Evolutionary conservation across 2,797 vertebrate genomes (phyloP).

Genomic region (Megalops cyprinoides): DNA sequence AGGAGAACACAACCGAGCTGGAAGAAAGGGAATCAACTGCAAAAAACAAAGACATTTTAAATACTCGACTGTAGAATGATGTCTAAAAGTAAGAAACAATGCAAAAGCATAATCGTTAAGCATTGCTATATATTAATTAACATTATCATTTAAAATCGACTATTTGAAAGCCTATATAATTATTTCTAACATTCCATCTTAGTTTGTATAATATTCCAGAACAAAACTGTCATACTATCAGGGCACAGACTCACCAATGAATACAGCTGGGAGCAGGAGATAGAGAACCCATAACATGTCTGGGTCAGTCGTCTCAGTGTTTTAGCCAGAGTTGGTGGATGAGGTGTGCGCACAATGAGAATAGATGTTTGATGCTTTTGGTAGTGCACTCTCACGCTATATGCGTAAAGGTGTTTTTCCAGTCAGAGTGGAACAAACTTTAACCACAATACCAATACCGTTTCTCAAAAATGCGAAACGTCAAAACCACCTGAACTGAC

Average conservation of each 20-base stretch:
- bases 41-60: conserved; percentile 11
- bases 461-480: neutral
- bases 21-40: neutral
- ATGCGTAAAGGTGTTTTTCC: neutral
- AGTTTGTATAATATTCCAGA: too few relatives aligned
- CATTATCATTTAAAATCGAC: too few relatives aligned
- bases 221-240: too few relatives aligned
- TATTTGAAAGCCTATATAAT: too few relatives aligned
- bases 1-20: neutral
- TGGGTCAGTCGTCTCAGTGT: neutral
- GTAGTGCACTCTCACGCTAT: neutral
- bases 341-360: neutral
- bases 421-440: neutral
- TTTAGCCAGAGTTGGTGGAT: neutral
- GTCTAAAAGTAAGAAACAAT: too few relatives aligned
- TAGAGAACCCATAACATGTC: conserved; percentile 18
- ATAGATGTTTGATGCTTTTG: neutral
- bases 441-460: neutral
- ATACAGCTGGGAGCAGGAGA: neutral
- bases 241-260: conserved; percentile 25
- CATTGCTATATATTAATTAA: too few relatives aligned
- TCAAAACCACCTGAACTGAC: conserved; percentile 9
- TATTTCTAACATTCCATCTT: too few relatives aligned
- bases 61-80: too few relatives aligned
- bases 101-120: too few relatives aligned